Base-by-base conservation (phyloP, 1,140 invertebrate genomes). In the Battus philenor region DNA sequence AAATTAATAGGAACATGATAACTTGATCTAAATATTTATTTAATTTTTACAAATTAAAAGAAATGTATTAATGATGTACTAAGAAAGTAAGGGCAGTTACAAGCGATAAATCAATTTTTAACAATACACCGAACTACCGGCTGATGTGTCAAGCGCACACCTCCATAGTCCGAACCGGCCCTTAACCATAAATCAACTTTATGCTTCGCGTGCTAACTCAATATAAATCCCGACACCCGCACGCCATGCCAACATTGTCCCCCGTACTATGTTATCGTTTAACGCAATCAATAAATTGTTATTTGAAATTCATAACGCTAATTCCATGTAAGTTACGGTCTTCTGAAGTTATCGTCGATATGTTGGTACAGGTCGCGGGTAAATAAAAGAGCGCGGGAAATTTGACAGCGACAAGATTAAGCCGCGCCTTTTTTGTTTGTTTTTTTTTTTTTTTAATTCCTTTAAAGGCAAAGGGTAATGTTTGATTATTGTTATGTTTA, bases 101-200 rank as follows among this genome's bases (percentile, higher is more conserved):
- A n/a, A 10, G 33, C 20, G 10, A 22, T 36, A 36, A 36, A 36
- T 36, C 33, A 11, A 22, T 18, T 36, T 36, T 22, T 4, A n/a
- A 34, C 7, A 16, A 13, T 18, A 20, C 6, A 3, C 16, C 1
- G 20, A 17, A 36, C 33, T 36, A 36, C 33, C 33, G 33, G 17
- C 20, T 16, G 33, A 36, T 9, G 5, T 36, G 11, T 36, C 33
- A 36, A 36, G 11, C 9, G 17, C 9, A 16, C 6, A 6, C 18
- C 18, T 17, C 2, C 11, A 4, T 1, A 34, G 32, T 36, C 9
- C 20, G 4, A 8, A 10, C 17, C 2, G 9, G 17, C 17, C 33
- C 33, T 36, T 20, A 33, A n/a, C n/a, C 8, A 36, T 36, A 22
- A 36, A 36, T 36, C 17, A 36, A 36, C 17, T 20, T 20, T 36